These are phyloP conservation scores for Eupithecia inturbata DNA, from an alignment of 2,888 invertebrate genomes.

Conservation along the genomic window DNA sequence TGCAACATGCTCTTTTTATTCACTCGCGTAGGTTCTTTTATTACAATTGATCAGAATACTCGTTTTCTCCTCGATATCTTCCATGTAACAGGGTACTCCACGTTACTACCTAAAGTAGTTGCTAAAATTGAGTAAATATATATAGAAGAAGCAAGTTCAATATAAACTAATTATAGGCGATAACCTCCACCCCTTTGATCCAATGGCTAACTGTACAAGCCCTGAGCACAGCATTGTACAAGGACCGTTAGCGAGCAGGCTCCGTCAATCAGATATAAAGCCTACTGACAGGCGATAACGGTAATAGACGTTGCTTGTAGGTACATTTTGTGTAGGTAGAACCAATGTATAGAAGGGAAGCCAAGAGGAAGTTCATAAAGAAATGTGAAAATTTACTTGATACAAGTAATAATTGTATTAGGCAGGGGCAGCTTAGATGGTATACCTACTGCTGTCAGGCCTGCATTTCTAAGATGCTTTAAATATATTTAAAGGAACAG, in stretches of 20 bases:
- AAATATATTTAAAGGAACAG: background rate
- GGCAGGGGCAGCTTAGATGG: background rate
- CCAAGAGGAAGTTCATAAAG: background rate
- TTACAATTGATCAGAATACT: background rate
- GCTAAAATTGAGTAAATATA: background rate
- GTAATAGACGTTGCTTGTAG: constrained; percentile 62
- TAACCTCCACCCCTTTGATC: constrained; percentile 33
- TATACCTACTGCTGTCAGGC: background rate
- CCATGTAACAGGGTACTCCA: background rate
- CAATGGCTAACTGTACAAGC: constrained; percentile 54
- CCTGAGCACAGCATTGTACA: constrained; percentile 55
- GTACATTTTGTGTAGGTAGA: constrained; percentile 10
- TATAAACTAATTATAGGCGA: constrained; percentile 24
- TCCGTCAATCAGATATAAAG: constrained; percentile 73
- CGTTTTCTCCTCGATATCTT: background rate
- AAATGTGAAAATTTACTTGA: background rate
- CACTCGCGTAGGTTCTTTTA: constrained; percentile 17
- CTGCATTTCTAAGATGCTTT: background rate
- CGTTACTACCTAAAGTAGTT: background rate
- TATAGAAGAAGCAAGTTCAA: constrained; percentile 5
- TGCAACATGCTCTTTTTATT: constrained; percentile 24
- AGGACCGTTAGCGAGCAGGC: constrained; percentile 65
- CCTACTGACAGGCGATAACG: constrained; percentile 76
- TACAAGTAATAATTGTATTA: background rate
- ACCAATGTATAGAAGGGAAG: background rate